phyloP scores from a whole-genome alignment of 2,797 vertebrate genomes.

The Peromyscus nudipes region DNA sequence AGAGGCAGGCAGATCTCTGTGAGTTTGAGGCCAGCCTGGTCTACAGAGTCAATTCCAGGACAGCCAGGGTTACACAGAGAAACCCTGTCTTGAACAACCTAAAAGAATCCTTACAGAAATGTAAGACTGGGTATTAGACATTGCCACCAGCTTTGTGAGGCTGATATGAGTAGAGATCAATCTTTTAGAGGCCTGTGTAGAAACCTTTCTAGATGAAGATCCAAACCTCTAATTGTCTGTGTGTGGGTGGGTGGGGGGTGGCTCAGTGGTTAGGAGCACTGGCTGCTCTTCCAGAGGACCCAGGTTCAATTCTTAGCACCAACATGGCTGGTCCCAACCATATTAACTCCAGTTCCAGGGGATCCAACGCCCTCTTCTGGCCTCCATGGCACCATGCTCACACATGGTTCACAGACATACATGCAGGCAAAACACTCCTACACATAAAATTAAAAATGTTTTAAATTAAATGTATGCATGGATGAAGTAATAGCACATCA shows the following conservation, averaged over 20 bases:
- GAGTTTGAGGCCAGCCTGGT: not conserved
- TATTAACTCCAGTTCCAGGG: not conserved
- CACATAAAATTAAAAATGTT: not conserved
- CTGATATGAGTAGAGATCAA: not conserved
- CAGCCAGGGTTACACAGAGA: not conserved
- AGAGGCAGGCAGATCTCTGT: not conserved
- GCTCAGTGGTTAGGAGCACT: not conserved
- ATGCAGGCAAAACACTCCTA: not conserved
- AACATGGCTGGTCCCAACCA: not conserved
- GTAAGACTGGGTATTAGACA: too few species aligned
- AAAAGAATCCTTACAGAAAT: not conserved
- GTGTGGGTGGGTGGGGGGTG: accelerated
- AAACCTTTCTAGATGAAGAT: not conserved
- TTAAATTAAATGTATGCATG: not conserved
- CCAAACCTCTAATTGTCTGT: accelerated
- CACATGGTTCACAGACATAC: not conserved
- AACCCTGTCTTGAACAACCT: not conserved
- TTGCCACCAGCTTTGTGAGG: not conserved
- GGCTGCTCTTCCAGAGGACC: not conserved
- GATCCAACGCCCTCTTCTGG: not conserved
- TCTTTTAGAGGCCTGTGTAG: not conserved
- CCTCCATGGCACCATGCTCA: not conserved
- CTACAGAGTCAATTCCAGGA: not conserved
- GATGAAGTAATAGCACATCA: not conserved
- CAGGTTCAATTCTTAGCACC: not conserved